These are phyloP conservation scores for Sicus ferrugineus DNA, from an alignment of 2,888 invertebrate species.

Conservation along the genomic window DNA sequence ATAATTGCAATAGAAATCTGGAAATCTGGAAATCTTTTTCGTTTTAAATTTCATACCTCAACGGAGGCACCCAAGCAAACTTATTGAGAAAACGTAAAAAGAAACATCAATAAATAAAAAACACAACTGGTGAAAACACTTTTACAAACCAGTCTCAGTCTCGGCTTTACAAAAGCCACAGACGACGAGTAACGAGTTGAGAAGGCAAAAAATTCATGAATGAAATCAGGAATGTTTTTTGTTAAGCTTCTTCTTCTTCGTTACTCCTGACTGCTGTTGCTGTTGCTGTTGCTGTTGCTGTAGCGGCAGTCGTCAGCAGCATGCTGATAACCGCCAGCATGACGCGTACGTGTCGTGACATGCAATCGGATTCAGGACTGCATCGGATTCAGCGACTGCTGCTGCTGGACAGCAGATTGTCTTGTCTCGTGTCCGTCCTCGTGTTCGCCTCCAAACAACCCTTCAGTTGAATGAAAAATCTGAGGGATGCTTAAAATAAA, in stretches of 20 bases:
- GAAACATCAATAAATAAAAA: no score
- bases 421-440: not conserved
- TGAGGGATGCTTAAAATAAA: no score
- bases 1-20: no score
- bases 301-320: no score
- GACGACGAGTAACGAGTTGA: not conserved
- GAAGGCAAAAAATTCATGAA: conserved; percentile 2
- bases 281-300: no score
- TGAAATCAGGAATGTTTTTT: conserved; percentile 1
- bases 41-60: not conserved
- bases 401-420: not conserved
- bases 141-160: not conserved
- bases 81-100: no score
- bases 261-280: not conserved
- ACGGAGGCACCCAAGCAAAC: no score
- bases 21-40: not conserved
- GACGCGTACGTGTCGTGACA: no score
- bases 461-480: no score
- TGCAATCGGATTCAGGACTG: not conserved
- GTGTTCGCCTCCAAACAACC: no score
- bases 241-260: not conserved
- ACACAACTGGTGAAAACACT: no score
- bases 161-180: not conserved
- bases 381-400: not conserved
- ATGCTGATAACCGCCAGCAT: no score